Evolutionary conservation across 2,113 vertebrate genomes (phyloP).

Genomic region (Triplophysa rosa): DNA sequence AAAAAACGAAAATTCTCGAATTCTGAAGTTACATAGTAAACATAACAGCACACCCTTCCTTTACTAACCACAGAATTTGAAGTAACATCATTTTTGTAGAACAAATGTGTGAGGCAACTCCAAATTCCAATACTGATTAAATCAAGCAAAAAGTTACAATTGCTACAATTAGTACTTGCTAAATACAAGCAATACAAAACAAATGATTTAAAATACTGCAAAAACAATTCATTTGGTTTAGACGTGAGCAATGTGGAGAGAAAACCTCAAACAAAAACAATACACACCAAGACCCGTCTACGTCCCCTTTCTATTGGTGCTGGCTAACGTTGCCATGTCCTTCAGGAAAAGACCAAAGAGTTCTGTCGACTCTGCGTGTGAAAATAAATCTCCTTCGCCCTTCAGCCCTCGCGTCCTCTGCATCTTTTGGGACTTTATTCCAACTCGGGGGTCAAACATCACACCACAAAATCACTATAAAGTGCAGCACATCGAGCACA

Average conservation of each 20-base stretch:
- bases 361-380: conserved; percentile 17
- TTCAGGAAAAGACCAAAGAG: conserved; percentile 45
- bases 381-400: conserved; percentile 52
- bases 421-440: conserved; percentile 41
- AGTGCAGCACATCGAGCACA: conserved; percentile 14
- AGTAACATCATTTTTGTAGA: too few relatives aligned
- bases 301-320: conserved; percentile 12
- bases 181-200: background rate
- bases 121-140: too few relatives aligned
- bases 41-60: too few relatives aligned
- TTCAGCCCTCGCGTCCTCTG: conserved; percentile 41
- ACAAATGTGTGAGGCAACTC: too few relatives aligned
- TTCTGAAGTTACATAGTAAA: too few relatives aligned
- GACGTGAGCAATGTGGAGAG: background rate
- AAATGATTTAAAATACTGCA: background rate
- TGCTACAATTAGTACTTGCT: too few relatives aligned
- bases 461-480: conserved; percentile 27
- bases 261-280: conserved; percentile 10
- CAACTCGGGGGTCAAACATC: conserved; percentile 39
- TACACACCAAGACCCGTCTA: background rate
- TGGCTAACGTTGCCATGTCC: conserved; percentile 33
- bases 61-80: too few relatives aligned
- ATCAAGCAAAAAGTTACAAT: too few relatives aligned
- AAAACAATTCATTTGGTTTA: background rate
- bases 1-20: too few relatives aligned